Evolutionary conservation across 2,113 vertebrate genomes (phyloP).

Genomic region (Percina caprodes): DNA sequence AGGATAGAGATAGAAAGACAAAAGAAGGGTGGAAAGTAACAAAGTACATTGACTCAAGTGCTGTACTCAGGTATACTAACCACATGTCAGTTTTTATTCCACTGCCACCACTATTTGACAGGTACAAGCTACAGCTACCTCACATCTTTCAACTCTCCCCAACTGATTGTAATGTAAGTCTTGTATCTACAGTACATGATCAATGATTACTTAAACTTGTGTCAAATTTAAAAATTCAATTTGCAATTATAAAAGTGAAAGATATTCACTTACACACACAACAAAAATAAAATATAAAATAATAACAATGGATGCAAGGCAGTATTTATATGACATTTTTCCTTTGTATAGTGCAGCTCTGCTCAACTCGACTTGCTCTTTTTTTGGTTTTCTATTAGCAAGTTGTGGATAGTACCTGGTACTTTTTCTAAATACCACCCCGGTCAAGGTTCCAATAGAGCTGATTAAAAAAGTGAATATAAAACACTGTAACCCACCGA

Average conservation of each 20-base stretch:
- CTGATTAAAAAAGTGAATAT: too few relatives aligned
- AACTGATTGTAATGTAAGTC: not conserved
- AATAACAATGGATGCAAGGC: not conserved
- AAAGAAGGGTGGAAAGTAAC: slow-evolving; percentile 34
- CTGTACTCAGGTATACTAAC: slow-evolving; percentile 8
- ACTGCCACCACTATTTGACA: not conserved
- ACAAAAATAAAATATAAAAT: not conserved
- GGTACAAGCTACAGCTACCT: not conserved
- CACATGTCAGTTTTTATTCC: slow-evolving; percentile 3
- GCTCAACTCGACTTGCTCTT: too few relatives aligned
- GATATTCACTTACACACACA: not conserved
- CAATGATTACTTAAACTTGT: not conserved
- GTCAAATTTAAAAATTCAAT: not conserved
- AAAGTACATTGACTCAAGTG: slow-evolving; percentile 54
- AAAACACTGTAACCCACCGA: too few relatives aligned
- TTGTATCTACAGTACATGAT: not conserved
- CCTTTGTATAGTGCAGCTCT: too few relatives aligned
- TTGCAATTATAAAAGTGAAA: not conserved
- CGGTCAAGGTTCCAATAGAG: too few relatives aligned
- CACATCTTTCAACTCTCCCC: not conserved
- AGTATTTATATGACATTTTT: not conserved
- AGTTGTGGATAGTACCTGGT: too few relatives aligned
- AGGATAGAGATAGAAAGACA: slow-evolving; percentile 52
- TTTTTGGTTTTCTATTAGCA: too few relatives aligned
- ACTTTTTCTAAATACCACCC: too few relatives aligned